Conservation (phyloP, 2,888 invertebrate species). For the Tiliacea citrago region DNA sequence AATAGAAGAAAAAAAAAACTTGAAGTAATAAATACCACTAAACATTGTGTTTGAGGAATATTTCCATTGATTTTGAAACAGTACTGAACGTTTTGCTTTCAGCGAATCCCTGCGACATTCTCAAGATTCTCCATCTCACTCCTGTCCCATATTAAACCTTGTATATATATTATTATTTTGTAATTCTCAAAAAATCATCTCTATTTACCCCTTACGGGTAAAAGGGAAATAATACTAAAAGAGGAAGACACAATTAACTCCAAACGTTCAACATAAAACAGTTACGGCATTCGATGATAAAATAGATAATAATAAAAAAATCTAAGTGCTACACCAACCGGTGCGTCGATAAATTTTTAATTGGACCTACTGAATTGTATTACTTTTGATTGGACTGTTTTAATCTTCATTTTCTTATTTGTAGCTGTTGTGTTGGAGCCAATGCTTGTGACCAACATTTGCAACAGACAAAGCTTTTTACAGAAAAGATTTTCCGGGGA, state of each 20-base stretch:
- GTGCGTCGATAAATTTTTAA: conserved; percentile 67
- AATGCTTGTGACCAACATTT: conserved; percentile 9
- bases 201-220: neutral
- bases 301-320: conserved; percentile 77
- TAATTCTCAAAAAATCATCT: neutral
- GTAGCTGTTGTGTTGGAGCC: conserved; percentile 12
- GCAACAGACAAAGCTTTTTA: too few relatives aligned
- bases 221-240: conserved; percentile 24
- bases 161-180: neutral
- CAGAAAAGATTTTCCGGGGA: neutral
- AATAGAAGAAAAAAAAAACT: too few relatives aligned
- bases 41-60: neutral
- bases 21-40: neutral
- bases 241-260: conserved; percentile 51
- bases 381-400: conserved; percentile 72
- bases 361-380: conserved; percentile 62
- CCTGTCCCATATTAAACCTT: neutral
- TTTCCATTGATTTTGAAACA: neutral
- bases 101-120: neutral
- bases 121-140: neutral
- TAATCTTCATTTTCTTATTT: conserved; percentile 66
- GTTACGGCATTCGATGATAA: conserved; percentile 75
- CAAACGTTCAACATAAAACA: conserved; percentile 73
- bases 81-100: neutral
- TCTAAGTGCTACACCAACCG: conserved; percentile 63